Conservation (phyloP, 2,797 vertebrate species). For the Coendou prehensilis region DNA sequence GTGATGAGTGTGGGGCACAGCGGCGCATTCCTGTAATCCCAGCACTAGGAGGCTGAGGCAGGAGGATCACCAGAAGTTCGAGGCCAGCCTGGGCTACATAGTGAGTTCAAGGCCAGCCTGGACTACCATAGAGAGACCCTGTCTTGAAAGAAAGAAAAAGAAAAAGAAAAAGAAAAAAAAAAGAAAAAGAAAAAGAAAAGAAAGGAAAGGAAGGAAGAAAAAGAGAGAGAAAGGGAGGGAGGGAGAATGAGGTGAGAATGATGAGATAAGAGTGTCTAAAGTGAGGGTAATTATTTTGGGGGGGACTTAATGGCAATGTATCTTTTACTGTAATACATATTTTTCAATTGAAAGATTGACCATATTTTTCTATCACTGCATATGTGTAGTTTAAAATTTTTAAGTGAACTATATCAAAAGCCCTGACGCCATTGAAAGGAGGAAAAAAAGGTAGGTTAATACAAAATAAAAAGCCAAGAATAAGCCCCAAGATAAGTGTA, state of each 20-base stretch:
- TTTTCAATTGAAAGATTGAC: not conserved
- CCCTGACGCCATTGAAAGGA: not conserved
- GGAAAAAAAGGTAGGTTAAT: not conserved
- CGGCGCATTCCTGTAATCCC: not conserved
- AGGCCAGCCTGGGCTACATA: not conserved
- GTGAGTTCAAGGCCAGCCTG: not conserved
- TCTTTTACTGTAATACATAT: not conserved
- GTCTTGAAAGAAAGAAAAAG: too few species aligned
- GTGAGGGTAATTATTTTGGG: not conserved
- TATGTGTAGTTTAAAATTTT: not conserved
- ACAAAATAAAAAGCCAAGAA: not conserved
- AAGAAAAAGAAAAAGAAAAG: not conserved
- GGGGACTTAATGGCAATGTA: not conserved
- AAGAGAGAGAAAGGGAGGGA: too few species aligned
- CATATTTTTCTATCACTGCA: not conserved
- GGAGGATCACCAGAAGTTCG: not conserved
- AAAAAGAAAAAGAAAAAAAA: too few species aligned
- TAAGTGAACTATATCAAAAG: slow-evolving; percentile 1
- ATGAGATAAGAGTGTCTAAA: not conserved
- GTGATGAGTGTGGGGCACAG: not conserved
- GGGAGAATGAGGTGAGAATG: not conserved
- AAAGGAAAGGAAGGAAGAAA: too few species aligned
- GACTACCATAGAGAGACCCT: not conserved
- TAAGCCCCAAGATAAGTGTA: not conserved
- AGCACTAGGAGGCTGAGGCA: not conserved